Conservation (phyloP, 2,888 invertebrate genomes). For the Drosophila mimica region DNA sequence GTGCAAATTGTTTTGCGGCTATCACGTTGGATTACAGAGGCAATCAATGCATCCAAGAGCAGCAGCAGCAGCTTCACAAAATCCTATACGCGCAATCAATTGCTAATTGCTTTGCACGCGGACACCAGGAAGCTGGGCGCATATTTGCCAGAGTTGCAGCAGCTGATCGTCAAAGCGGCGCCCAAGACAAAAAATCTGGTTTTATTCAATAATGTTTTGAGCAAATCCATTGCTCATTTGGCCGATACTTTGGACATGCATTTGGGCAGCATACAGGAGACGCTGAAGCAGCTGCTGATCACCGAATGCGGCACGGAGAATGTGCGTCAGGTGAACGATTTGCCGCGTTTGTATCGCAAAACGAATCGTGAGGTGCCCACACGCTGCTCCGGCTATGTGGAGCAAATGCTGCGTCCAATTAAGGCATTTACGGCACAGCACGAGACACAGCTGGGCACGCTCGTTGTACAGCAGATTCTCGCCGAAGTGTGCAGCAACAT, state of each 20-base stretch:
- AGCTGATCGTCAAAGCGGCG: slow-evolving; percentile 88
- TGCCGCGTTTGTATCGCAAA: slow-evolving; percentile 95
- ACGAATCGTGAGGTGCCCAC: slow-evolving; percentile 95
- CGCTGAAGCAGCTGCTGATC: slow-evolving; percentile 91
- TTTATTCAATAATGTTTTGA: slow-evolving; percentile 65
- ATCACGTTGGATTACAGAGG: slow-evolving; percentile 88
- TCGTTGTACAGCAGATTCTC: slow-evolving; percentile 77
- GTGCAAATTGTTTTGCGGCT: slow-evolving; percentile 93
- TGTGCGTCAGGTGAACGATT: slow-evolving; percentile 94
- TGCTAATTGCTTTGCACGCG: slow-evolving; percentile 75
- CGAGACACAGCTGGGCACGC: slow-evolving; percentile 79
- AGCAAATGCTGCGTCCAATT: slow-evolving; percentile 88
- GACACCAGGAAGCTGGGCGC: slow-evolving; percentile 74
- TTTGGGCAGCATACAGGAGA: slow-evolving; percentile 86
- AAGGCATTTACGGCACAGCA: slow-evolving; percentile 84
- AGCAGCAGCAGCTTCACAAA: slow-evolving; percentile 44
- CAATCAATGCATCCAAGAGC: slow-evolving; percentile 65
- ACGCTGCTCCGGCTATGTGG: slow-evolving; percentile 92
- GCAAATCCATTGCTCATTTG: slow-evolving; percentile 74
- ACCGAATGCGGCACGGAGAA: slow-evolving; percentile 89
- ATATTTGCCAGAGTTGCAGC: slow-evolving; percentile 84
- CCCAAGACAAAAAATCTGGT: slow-evolving; percentile 49
- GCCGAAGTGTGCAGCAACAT: slow-evolving; percentile 85
- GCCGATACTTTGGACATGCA: slow-evolving; percentile 61
- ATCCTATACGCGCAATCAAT: slow-evolving; percentile 62